A percentile compares a stretch with the other conserved stretches of the same genome.
Evolutionary conservation across 2,888 invertebrate species (phyloP).

Genomic region (Drosophila infuscata): DNA sequence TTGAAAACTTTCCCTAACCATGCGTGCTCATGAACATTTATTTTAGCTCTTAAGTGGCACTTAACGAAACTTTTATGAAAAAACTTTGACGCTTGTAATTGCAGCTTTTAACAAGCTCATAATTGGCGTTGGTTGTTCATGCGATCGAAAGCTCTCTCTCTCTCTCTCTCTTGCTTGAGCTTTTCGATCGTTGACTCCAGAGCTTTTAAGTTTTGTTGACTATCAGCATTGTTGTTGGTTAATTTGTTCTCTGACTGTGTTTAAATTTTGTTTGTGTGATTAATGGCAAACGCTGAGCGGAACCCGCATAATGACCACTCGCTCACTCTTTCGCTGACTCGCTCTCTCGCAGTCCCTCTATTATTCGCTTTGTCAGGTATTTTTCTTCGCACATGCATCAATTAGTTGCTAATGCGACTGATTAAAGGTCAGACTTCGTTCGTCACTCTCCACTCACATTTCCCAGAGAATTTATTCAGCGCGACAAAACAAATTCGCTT

Average conservation of each 20-base stretch:
- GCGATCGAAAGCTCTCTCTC: neutral
- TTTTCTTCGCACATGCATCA: neutral
- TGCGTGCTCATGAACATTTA: neutral
- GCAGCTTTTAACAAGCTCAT: constrained; percentile 4
- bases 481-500: constrained; percentile 35
- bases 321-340: neutral
- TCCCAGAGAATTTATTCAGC: constrained; percentile 51
- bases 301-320: neutral
- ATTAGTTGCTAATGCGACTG: constrained; percentile 32
- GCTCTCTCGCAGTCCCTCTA: neutral
- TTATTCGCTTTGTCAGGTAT: neutral
- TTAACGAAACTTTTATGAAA: neutral
- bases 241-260: neutral
- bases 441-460: neutral
- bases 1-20: neutral
- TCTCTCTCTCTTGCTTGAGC: neutral
- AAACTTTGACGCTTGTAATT: neutral
- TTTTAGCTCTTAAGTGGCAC: neutral
- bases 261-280: neutral
- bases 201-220: constrained; percentile 12
- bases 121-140: neutral
- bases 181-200: neutral
- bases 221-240: constrained; percentile 3
- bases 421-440: constrained; percentile 51
- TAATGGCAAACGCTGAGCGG: neutral